Percentiles rank a stretch among this genome's conserved stretches.
These are phyloP conservation scores for Brenthis ino DNA, from an alignment of 2,888 invertebrate genomes.

Conservation along the genomic window DNA sequence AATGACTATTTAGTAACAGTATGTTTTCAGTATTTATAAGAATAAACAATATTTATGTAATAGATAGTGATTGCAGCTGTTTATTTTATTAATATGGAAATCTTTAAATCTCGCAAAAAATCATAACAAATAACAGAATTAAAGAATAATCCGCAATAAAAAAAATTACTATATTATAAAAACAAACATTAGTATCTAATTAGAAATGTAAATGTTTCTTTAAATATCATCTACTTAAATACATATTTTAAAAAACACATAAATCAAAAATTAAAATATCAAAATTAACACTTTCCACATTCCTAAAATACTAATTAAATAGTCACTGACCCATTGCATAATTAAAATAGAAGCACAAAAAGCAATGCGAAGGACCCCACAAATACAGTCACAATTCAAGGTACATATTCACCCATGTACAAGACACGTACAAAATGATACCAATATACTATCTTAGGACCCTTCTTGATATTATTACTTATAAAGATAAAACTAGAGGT, in stretches of 20 bases:
- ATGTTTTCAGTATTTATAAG: neutral
- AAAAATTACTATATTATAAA: no score
- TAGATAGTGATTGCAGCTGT: no score
- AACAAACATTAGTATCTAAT: no score
- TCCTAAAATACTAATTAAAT: slow-evolving; percentile 32
- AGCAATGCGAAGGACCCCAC: slow-evolving; percentile 54
- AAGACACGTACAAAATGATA: slow-evolving; percentile 26
- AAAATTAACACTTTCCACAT: neutral
- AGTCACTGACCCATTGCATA: slow-evolving; percentile 45
- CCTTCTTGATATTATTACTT: slow-evolving; percentile 30
- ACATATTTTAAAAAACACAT: no score
- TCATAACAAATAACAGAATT: no score
- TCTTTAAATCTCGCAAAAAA: no score
- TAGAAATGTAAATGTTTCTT: no score
- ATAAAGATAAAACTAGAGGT: slow-evolving; percentile 33
- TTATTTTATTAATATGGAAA: no score
- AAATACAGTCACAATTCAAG: slow-evolving; percentile 35
- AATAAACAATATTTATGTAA: neutral
- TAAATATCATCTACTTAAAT: no score
- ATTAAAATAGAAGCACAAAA: slow-evolving; percentile 64
- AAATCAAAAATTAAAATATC: no score
- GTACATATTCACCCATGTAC: slow-evolving; percentile 31
- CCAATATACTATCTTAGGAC: slow-evolving; percentile 24
- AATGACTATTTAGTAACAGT: slow-evolving; percentile 49
- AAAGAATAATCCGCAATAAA: no score